These are phyloP conservation scores for Larimichthys polyactis DNA, from an alignment of 2,113 vertebrate species.

Conservation along the genomic window DNA sequence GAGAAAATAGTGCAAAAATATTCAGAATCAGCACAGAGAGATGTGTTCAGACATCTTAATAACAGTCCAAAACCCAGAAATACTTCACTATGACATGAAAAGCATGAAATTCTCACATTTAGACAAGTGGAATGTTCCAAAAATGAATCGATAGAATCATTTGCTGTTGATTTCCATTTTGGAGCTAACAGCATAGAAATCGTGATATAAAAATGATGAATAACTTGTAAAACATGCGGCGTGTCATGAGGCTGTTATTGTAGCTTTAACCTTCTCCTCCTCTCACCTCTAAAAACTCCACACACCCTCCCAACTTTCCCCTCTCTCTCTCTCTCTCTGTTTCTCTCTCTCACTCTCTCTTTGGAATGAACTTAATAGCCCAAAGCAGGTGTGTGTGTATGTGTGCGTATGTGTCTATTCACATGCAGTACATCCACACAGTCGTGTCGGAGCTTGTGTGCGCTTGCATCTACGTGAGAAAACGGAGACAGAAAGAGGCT, in stretches of 20 bases:
- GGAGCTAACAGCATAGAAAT: neutral
- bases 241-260: neutral
- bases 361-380: slow-evolving; percentile 20
- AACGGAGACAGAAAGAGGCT: slow-evolving; percentile 24
- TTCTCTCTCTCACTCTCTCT: neutral
- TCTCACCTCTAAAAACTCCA: slow-evolving; percentile 3
- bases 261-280: neutral
- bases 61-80: neutral
- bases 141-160: neutral
- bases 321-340: neutral
- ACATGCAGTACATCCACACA: slow-evolving; percentile 43
- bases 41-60: neutral
- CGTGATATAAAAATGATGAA: neutral
- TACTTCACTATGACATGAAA: neutral
- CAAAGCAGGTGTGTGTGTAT: slow-evolving; percentile 11
- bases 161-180: neutral
- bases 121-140: neutral
- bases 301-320: neutral
- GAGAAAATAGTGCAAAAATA: neutral
- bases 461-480: slow-evolving; percentile 49
- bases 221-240: neutral
- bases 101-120: neutral
- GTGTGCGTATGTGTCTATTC: slow-evolving; percentile 37
- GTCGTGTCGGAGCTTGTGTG: slow-evolving; percentile 46
- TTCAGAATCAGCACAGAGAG: neutral